phyloP scores from a whole-genome alignment of 2,113 vertebrate genomes.

The Stigmatopora nigra region DNA sequence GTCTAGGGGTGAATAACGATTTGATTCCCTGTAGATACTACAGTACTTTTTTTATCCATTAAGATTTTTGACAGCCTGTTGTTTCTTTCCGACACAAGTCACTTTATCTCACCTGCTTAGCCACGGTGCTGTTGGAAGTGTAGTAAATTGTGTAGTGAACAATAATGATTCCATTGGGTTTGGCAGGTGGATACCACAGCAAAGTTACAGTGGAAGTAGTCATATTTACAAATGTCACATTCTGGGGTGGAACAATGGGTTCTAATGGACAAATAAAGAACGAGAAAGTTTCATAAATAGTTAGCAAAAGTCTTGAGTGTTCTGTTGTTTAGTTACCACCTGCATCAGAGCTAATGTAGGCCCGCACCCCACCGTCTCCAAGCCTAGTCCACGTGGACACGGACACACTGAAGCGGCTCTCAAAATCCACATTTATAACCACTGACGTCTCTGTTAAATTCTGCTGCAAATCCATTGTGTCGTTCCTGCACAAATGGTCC shows the following conservation, averaged over 20 bases:
- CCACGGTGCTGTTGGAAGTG: slow-evolving; percentile 65
- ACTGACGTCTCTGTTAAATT: slow-evolving; percentile 74
- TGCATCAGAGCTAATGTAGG: slow-evolving; percentile 76
- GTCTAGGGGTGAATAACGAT: neutral
- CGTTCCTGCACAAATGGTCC: slow-evolving; percentile 57
- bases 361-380: slow-evolving; percentile 80
- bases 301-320: neutral
- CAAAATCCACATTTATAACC: slow-evolving; percentile 78
- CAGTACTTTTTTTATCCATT: neutral
- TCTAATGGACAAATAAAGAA: slow-evolving; percentile 56
- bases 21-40: neutral
- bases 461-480: slow-evolving; percentile 71
- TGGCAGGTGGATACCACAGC: slow-evolving; percentile 78
- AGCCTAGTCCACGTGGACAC: slow-evolving; percentile 85
- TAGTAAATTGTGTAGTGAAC: slow-evolving; percentile 80
- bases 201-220: slow-evolving; percentile 76
- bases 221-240: slow-evolving; percentile 74
- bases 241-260: slow-evolving; percentile 81
- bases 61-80: neutral
- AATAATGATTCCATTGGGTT: slow-evolving; percentile 81
- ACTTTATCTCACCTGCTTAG: slow-evolving; percentile 71
- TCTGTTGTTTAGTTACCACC: slow-evolving; percentile 59
- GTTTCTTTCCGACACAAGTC: neutral
- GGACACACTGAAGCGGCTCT: slow-evolving; percentile 76
- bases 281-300: slow-evolving; percentile 6